Base-by-base conservation (phyloP, 1,140 invertebrate species). In the Macrocentrus cingulum region DNA sequence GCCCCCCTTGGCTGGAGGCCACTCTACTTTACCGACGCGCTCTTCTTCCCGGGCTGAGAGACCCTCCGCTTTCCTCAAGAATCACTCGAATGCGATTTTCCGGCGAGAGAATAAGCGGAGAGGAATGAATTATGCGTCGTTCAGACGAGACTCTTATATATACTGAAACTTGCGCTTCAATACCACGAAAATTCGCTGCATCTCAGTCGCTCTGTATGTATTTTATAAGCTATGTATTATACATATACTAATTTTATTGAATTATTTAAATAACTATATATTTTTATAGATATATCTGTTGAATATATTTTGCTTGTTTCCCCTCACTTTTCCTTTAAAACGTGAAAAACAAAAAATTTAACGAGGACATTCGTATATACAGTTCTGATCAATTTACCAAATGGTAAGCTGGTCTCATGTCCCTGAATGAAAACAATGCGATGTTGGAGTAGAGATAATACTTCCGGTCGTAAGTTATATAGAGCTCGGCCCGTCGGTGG, bases 81-180 rank as follows among this genome's bases (percentile, higher is more conserved):
- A 73, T 76, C 72, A 73, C 71, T 76, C 64, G 65, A 69, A 71
- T 61, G 59, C 66, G 65, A 72, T 71, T 72, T 71, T 49, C 66
- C 64, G 60, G 56, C 50, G 64, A 65, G 61, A 62, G 62, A 67
- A 56, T 56, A 22, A 56, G 50, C 51, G 42, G 49, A 56, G 45
- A 54, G 56, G 54, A 60, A 61, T 60, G 60, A 61, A 63, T 63
- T 63, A 63, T 63, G 58, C 61, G 52, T 19, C 45, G 57, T 60
- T 29, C 53, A 56, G 60, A 57, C 56, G 41, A 18, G 52, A 45
- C 13, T 50, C 37, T 48, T 53, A 34, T 59, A 62, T 62, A 60
- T 54, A 41, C 42, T 49, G 48, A 49, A 39, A 58, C 45, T 39
- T 39, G 18, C 8, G 23, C 46, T 9, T 34, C 37, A 44, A 32